Base-by-base conservation (phyloP, 2,888 invertebrate genomes). In the Trichopoda pennipes region DNA sequence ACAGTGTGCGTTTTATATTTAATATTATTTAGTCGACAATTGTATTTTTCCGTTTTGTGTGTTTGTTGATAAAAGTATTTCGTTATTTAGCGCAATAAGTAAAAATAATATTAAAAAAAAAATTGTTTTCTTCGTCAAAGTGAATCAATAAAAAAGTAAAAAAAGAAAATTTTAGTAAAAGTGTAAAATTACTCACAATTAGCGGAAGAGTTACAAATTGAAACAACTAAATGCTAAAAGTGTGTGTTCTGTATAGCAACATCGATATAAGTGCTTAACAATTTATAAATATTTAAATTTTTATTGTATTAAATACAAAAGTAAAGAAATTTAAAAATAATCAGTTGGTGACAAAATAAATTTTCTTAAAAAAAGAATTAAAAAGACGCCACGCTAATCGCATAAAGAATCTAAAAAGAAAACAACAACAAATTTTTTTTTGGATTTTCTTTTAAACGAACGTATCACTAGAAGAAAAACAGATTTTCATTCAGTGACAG, bases 261-360 rank as follows among this genome's bases (percentile, higher is more conserved):
- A 44, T 64, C 12, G 32, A 23, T 38, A 38, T 38, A 38, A 44
- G 14, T 63, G 23, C 21, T 53, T 6, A 55, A 56, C 10, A 73
- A 64, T 56, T n/a, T 60, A 19, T 28, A 66, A 74, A 66, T 58
- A 56, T 47, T 23, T 47, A 12, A 55, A 7, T 19, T 7, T 35
- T 23, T 75, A 14, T 47, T 19, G 44, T 66, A 66, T 17, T 42
- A 35, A 38, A 61, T n/a, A 64, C 28, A 53, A 47, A 35, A 17
- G 44, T 28, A 49, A 66, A 80, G 38, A 42, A 51, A 32, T 16
- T 2, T 38, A 72, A 49, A 47, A 47, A 47, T 38, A 61, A 73
- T 53, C 73, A 49, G 61, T 68, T 73, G 79, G 73, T 68, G 68
- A 74, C 79, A 70, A 77, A 35, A 19, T 19, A 68, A 73, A 6